phyloP scores from a whole-genome alignment of 2,797 vertebrate species.

The Bradypodion pumilum region DNA sequence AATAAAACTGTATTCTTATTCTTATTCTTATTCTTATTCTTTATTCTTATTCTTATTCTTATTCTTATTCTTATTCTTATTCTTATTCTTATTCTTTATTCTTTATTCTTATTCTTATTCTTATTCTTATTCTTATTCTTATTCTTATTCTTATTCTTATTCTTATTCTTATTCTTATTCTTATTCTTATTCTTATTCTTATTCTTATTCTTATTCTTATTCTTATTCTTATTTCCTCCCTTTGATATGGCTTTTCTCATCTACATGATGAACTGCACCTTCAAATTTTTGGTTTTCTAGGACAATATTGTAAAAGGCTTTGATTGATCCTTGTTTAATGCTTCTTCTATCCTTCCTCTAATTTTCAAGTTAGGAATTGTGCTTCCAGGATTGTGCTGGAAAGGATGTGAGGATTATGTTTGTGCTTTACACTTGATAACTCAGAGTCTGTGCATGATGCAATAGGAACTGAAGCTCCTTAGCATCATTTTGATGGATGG shows the following conservation, averaged over 20 bases:
- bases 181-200: too few relatives aligned
- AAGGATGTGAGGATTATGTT: constrained; percentile 69
- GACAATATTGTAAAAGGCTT: neutral
- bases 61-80: too few relatives aligned
- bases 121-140: too few relatives aligned
- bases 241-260: neutral
- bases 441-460: constrained; percentile 44
- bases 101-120: too few relatives aligned
- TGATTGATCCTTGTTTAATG: neutral
- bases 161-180: too few relatives aligned
- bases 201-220: too few relatives aligned
- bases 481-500: neutral
- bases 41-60: too few relatives aligned
- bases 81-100: too few relatives aligned
- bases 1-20: too few relatives aligned
- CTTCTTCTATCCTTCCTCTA: neutral
- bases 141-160: too few relatives aligned
- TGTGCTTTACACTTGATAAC: constrained; percentile 58
- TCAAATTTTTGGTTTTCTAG: neutral
- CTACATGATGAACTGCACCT: neutral
- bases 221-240: too few relatives aligned
- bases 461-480: constrained; percentile 42
- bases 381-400: neutral
- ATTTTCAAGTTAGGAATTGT: neutral
- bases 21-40: too few relatives aligned